phyloP scores from a whole-genome alignment of 1,140 invertebrate species.

The Musca vetustissima region DNA sequence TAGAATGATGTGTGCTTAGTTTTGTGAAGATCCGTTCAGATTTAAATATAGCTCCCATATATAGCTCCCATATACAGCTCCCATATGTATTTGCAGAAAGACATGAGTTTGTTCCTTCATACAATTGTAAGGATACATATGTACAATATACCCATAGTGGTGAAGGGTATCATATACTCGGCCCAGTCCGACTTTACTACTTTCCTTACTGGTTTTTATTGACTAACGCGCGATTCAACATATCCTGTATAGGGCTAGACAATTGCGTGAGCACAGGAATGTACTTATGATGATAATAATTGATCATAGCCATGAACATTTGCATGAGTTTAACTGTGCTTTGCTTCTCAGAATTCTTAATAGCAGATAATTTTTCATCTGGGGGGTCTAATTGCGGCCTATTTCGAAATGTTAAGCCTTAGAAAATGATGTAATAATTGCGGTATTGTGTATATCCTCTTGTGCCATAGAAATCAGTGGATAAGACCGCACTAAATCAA shows the following conservation, averaged over 20 bases:
- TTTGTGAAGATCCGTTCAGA: no score
- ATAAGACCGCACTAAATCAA: neutral
- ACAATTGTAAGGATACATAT: no score
- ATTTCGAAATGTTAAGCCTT: neutral
- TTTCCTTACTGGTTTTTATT: no score
- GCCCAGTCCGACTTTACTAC: no score
- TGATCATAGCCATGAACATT: neutral
- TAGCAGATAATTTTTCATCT: constrained; percentile 45
- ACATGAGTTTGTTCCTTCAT: no score
- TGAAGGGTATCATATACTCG: no score
- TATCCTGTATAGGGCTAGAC: neutral
- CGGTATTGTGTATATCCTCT: neutral
- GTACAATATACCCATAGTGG: no score
- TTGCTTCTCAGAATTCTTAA: neutral
- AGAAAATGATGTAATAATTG: neutral
- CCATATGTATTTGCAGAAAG: no score
- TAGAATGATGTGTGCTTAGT: no score
- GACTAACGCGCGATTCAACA: neutral
- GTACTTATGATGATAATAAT: neutral
- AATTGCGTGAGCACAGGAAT: neutral
- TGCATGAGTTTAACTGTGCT: neutral
- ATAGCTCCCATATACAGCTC: no score
- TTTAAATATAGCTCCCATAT: no score
- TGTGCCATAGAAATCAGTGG: neutral
- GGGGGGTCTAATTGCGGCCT: no score